phyloP scores from a whole-genome alignment of 1,140 invertebrate species.

The Trachymyrmex cornetzi region DNA sequence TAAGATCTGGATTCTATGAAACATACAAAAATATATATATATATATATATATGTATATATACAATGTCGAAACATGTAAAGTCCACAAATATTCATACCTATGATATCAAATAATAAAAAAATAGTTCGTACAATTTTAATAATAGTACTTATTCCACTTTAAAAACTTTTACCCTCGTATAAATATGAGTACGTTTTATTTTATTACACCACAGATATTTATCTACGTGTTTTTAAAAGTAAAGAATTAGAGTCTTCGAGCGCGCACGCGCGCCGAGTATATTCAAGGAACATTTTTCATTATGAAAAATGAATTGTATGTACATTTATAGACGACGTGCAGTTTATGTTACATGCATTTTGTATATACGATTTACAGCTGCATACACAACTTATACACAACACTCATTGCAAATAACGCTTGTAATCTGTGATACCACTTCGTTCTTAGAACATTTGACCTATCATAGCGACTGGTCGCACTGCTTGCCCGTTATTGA shows the following conservation, averaged over 20 bases:
- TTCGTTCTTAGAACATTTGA: slow-evolving; percentile 81
- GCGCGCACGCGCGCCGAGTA: not conserved
- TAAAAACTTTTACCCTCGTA: slow-evolving; percentile 9
- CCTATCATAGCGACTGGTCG: slow-evolving; percentile 84
- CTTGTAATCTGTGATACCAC: not conserved
- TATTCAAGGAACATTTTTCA: slow-evolving; percentile 54
- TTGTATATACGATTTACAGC: slow-evolving; percentile 2
- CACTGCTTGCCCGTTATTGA: slow-evolving; percentile 75
- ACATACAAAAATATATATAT: slow-evolving; percentile 55
- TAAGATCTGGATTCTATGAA: slow-evolving; percentile 48
- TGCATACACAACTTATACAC: not conserved
- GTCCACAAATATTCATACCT: slow-evolving; percentile 7
- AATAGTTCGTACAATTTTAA: slow-evolving; percentile 39
- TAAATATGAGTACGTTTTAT: slow-evolving; percentile 1
- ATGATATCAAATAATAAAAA: slow-evolving; percentile 59
- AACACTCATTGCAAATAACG: not conserved
- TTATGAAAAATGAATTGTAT: slow-evolving; percentile 53
- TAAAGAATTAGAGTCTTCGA: slow-evolving; percentile 43
- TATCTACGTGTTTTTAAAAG: slow-evolving; percentile 26
- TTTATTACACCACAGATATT: not conserved
- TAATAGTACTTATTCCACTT: slow-evolving; percentile 11
- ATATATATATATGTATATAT: slow-evolving; percentile 1
- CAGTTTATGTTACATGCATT: not conserved
- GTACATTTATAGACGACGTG: slow-evolving; percentile 69
- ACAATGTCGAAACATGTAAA: slow-evolving; percentile 16